Percentiles rank a stretch among this genome's conserved stretches.
phyloP scores from a whole-genome alignment of 2,113 vertebrate genomes.

The Salvelinus fontinalis region DNA sequence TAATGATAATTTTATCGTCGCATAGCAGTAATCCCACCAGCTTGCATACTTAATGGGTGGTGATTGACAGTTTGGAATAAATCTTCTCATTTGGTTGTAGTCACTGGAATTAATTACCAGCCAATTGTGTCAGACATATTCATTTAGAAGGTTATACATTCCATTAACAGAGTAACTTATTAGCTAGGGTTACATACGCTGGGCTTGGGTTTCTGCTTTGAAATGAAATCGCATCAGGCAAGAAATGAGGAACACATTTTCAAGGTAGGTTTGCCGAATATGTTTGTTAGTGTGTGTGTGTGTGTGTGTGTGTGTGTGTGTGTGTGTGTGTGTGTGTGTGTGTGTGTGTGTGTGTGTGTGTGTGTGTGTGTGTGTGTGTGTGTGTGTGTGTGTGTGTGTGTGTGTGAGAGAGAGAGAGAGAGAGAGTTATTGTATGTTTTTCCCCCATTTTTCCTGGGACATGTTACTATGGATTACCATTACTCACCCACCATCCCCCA shows the following conservation, averaged over 20 bases:
- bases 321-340: no score
- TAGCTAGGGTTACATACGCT: conserved; percentile 63
- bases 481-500: conserved; percentile 25
- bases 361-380: no score
- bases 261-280: conserved; percentile 53
- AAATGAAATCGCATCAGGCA: conserved; percentile 58
- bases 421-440: conserved; percentile 1
- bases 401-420: no score
- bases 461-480: conserved; percentile 16
- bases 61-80: conserved; percentile 72
- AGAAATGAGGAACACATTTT: conserved; percentile 63
- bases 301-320: not conserved
- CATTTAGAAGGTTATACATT: conserved; percentile 76
- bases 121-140: conserved; percentile 77
- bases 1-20: conserved; percentile 50
- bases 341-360: no score
- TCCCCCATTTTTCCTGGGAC: conserved; percentile 16
- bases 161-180: conserved; percentile 69
- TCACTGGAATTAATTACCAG: conserved; percentile 74
- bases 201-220: conserved; percentile 63
- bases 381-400: no score
- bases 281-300: conserved; percentile 12
- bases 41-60: conserved; percentile 1
- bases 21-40: conserved; percentile 49
- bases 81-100: conserved; percentile 70